These are phyloP conservation scores for Solea solea DNA, from an alignment of 2,113 vertebrate species.

Conservation along the genomic window DNA sequence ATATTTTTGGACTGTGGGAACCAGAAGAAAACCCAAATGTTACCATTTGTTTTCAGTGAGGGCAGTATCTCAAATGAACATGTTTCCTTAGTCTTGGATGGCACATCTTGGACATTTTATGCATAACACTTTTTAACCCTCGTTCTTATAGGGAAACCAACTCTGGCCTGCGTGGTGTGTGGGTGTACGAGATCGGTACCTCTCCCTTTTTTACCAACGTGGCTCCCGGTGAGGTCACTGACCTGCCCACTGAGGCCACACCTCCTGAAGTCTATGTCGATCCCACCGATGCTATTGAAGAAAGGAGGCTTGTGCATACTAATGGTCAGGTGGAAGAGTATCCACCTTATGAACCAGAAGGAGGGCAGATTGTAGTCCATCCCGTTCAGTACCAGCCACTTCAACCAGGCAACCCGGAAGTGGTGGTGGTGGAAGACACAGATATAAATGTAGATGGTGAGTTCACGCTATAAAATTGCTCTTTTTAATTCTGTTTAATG, in stretches of 20 bases:
- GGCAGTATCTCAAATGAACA: too few relatives aligned
- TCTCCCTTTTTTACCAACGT: slow-evolving; percentile 79
- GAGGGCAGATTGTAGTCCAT: slow-evolving; percentile 58
- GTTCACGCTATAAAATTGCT: slow-evolving; percentile 28
- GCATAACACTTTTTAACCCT: background rate
- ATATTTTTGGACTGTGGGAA: too few relatives aligned
- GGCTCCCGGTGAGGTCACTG: slow-evolving; percentile 81
- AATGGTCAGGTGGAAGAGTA: slow-evolving; percentile 50
- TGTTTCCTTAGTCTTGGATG: too few relatives aligned
- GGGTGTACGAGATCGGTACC: slow-evolving; percentile 92
- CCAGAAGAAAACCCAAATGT: too few relatives aligned
- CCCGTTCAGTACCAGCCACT: slow-evolving; percentile 76
- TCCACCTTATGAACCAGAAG: slow-evolving; percentile 38
- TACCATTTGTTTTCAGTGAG: too few relatives aligned
- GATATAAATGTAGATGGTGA: slow-evolving; percentile 87
- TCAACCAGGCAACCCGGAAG: slow-evolving; percentile 80
- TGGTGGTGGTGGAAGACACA: slow-evolving; percentile 83
- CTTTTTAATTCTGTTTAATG: background rate
- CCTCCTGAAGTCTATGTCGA: background rate
- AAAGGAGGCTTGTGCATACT: slow-evolving; percentile 17
- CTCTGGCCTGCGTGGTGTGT: slow-evolving; percentile 86
- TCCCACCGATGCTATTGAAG: background rate
- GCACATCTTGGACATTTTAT: too few relatives aligned
- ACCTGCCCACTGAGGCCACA: slow-evolving; percentile 44
- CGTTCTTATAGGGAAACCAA: slow-evolving; percentile 86